Base-by-base conservation (phyloP, 2,797 vertebrate genomes). In the Lepidocolaptes lacrymiger region DNA sequence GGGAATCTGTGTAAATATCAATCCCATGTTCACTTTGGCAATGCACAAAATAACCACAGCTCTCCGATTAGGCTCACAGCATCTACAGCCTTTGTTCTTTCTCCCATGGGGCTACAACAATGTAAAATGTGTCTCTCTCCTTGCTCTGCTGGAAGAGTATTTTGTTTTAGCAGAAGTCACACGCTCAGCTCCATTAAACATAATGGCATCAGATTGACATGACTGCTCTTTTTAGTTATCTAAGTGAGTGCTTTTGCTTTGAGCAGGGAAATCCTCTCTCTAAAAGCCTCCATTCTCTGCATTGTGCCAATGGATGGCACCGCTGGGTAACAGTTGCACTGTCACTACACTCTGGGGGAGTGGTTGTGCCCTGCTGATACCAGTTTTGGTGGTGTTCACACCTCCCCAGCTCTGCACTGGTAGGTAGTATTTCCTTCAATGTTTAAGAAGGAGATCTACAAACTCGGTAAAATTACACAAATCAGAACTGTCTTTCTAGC, bases 131-230 rank as follows among this genome's bases (percentile, higher is more conserved):
- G 3, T 55, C 4, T 85, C 37, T 75, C 74, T 76, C 75, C 49
- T 87, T 7, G 1, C 73, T 67, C 91, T 87, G n/a, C 58, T 77
- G 23, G 67, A 92, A 92, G 51, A 82, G 73, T 85, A 46, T 87
- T 95, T 63, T 68, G 39, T 87, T 95, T 90, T 71, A 71, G 44
- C 59, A 62, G 68, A 94, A 96, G 61, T 79, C 62, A 76, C 55
- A 71, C 52, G 82, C 89, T 94, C 73, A 76, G 68, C 43, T 94
- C 85, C 59, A 73, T 95, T 96, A 92, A 95, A 91, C 27, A 48
- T 94, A 95, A 96, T 84, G 66, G 49, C 75, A 88, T 82, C 68
- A 95, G 80, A 91, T 26, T 82, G 92, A 88, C 61, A 63, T 81
- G 67, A 96, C 92, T 61, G 85, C 27, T 88, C 76, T 78, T 95